Conservation (phyloP, 2,888 invertebrate species). For the Papilio protenor region DNA sequence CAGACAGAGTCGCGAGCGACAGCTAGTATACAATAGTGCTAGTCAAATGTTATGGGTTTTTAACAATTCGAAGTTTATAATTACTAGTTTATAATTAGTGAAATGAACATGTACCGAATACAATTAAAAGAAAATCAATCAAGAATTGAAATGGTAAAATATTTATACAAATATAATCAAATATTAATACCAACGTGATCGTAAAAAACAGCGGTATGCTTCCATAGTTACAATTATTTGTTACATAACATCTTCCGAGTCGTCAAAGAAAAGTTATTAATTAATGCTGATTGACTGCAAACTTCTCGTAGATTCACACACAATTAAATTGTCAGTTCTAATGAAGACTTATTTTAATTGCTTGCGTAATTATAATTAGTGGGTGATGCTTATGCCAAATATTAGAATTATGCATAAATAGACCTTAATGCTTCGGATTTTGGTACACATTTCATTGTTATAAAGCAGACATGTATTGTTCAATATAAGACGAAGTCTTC, state of each 20-base stretch:
- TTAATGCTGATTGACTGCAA: constrained; percentile 26
- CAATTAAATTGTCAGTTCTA: constrained; percentile 46
- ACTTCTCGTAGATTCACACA: constrained; percentile 34
- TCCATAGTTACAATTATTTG: background rate
- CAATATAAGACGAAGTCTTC: background rate
- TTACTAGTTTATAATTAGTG: no score
- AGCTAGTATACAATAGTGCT: no score
- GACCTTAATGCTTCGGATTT: constrained; percentile 17
- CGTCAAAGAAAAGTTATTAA: constrained; percentile 29
- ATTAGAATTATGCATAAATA: background rate
- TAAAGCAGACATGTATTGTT: background rate
- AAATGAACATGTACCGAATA: background rate
- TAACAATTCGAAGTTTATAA: no score
- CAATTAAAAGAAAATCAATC: background rate
- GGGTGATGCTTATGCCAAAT: constrained; percentile 23
- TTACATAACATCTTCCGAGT: constrained; percentile 16
- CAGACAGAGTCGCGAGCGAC: no score
- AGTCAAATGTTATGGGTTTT: no score
- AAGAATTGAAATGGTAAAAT: background rate
- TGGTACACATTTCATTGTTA: constrained; percentile 3
- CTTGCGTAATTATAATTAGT: constrained; percentile 43
- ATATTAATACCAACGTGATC: background rate
- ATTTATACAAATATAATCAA: background rate
- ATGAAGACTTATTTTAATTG: constrained; percentile 46
- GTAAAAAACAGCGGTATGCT: background rate